Evolutionary conservation across 2,888 invertebrate genomes (phyloP).

Genomic region (Nematopogon swammerdamellus): DNA sequence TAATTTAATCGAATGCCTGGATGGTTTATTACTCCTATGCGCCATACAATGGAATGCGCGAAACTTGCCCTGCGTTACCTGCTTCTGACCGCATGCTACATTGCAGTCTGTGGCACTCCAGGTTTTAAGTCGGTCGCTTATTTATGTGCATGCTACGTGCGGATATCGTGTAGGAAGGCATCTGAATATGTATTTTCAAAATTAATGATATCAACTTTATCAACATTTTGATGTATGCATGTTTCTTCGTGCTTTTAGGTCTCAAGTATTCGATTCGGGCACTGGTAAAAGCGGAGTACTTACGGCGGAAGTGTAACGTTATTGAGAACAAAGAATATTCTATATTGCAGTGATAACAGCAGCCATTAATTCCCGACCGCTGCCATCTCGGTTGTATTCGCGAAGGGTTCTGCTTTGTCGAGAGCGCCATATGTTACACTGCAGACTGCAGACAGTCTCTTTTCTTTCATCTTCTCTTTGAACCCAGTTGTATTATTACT

Average conservation of each 20-base stretch:
- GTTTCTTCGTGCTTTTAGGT: too few species aligned
- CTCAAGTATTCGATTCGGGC: too few species aligned
- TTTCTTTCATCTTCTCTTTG: neutral
- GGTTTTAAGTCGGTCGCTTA: too few species aligned
- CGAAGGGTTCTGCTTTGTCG: neutral
- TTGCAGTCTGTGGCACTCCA: too few species aligned
- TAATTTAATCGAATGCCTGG: slow-evolving; percentile 48
- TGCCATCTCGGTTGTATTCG: neutral
- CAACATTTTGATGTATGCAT: too few species aligned
- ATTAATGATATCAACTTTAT: too few species aligned
- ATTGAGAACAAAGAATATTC: neutral
- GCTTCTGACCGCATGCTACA: too few species aligned
- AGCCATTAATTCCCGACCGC: neutral
- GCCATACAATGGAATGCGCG: neutral
- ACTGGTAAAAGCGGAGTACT: too few species aligned
- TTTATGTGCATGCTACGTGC: too few species aligned
- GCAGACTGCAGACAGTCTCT: neutral
- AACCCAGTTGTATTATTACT: neutral
- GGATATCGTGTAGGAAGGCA: too few species aligned
- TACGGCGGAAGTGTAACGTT: too few species aligned
- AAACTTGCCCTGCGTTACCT: neutral
- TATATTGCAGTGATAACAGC: neutral
- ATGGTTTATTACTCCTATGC: slow-evolving; percentile 26
- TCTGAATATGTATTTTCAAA: too few species aligned
- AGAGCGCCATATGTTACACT: neutral